These are phyloP conservation scores for Hemicordylus capensis DNA, from an alignment of 2,113 vertebrate species.

Conservation along the genomic window DNA sequence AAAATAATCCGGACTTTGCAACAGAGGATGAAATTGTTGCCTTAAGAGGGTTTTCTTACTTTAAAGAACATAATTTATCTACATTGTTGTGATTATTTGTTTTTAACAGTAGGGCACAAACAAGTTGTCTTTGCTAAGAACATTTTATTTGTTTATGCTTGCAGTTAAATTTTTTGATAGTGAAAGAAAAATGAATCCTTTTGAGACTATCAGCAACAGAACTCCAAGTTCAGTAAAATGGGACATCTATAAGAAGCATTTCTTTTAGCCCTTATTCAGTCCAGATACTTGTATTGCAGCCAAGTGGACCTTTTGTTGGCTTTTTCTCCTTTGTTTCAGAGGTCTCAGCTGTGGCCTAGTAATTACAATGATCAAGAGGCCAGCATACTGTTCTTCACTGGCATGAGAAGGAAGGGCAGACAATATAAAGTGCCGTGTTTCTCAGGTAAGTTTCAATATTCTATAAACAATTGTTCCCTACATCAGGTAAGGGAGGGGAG, in stretches of 20 bases:
- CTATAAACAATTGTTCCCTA: too few relatives aligned
- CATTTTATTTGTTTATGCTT: neutral
- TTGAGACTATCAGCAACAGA: neutral
- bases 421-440: too few relatives aligned
- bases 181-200: constrained; percentile 6
- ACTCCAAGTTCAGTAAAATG: neutral
- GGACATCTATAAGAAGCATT: neutral
- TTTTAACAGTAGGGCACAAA: constrained; percentile 22
- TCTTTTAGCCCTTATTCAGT: neutral
- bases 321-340: too few relatives aligned
- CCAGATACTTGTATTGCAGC: too few relatives aligned
- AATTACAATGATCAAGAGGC: too few relatives aligned
- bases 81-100: constrained; percentile 34
- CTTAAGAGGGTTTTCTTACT: constrained; percentile 4
- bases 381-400: too few relatives aligned
- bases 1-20: constrained; percentile 5
- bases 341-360: too few relatives aligned
- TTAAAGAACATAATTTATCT: constrained; percentile 31
- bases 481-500: too few relatives aligned
- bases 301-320: too few relatives aligned
- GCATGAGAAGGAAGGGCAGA: too few relatives aligned
- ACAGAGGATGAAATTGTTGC: constrained; percentile 11
- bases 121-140: constrained; percentile 14
- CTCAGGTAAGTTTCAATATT: too few relatives aligned
- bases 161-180: constrained; percentile 5